Percentiles rank a stretch among this genome's conserved stretches.
These are phyloP conservation scores for Erinaceus europaeus DNA, from an alignment of 2,113 vertebrate species.

Conservation along the genomic window DNA sequence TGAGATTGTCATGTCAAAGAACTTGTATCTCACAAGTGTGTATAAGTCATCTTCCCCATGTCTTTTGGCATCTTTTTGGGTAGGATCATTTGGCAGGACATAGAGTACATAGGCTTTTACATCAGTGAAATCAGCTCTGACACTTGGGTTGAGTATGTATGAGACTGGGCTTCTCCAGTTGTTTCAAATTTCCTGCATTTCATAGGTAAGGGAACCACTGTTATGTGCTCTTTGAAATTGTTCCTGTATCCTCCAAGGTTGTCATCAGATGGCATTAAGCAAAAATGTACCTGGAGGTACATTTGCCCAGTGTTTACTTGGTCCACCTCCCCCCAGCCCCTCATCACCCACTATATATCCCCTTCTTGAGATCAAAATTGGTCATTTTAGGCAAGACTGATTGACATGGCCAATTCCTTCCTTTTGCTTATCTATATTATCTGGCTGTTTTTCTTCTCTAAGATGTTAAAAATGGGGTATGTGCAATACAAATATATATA, in stretches of 20 bases:
- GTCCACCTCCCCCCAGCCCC: background rate
- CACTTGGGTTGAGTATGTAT: background rate
- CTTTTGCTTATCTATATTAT: constrained; percentile 68
- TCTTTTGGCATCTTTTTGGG: background rate
- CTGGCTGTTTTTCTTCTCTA: constrained; percentile 76
- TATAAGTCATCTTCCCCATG: background rate
- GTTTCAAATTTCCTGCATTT: constrained; percentile 31
- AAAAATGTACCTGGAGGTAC: constrained; percentile 18
- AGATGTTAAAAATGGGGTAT: constrained; percentile 84
- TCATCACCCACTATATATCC: no score
- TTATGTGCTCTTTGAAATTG: background rate
- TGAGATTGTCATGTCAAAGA: constrained; percentile 2
- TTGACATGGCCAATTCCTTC: constrained; percentile 61
- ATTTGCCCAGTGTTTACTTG: background rate
- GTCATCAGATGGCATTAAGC: constrained; percentile 2
- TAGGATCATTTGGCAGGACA: background rate
- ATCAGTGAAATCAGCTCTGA: background rate
- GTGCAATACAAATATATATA: constrained; percentile 96
- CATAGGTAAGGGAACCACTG: background rate
- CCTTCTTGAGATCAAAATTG: constrained; percentile 34
- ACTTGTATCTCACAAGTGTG: background rate
- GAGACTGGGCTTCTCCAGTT: background rate
- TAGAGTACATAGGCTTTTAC: background rate
- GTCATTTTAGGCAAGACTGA: constrained; percentile 64
- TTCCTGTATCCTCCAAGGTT: constrained; percentile 17